Evolutionary conservation across 1,140 invertebrate genomes (phyloP), one percentile per base, ranked within the genome.

Genomic region (Eriosoma lanigerum): DNA sequence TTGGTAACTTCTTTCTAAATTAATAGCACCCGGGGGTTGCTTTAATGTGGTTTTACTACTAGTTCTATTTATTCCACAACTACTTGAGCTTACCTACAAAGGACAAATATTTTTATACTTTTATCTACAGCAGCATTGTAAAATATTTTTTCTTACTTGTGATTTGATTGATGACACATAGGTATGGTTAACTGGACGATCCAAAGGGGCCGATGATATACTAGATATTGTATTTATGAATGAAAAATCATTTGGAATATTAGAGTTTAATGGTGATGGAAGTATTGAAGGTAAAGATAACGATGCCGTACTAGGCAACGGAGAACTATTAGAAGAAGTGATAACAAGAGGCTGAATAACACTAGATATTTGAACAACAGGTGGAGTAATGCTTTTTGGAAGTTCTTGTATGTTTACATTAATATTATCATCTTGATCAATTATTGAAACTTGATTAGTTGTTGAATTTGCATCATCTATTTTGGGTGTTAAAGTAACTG

Each of bases 1-100:
- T 86, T 97, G 95, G 85, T 97, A 96, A 83, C 96, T 97, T 46
- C 96, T 88, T 85, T 97, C 95, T 17, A 97, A 87, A 86, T 97
- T 97, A 10, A 97, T 93, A 29, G 92, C 92, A 6, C 94, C 94
- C 0, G 94, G 93, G 8, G 93, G 94, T 81, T 93, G 90, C 86
- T 93, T 93, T 60, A 21, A 44, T 50, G 64, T n/a, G 62, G 58
- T 38, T 24, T 50, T 70, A 75, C 56, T 81, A 48, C 17, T 62
- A 62, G 21, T 84, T n/a, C 87, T 84, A 54, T 29, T 70, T 46
- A 66, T 21, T 21, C 66, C 68, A 21, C 73, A 15, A 44, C 21
- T 78, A 29, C 56, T 62, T 78, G 75, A 62, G 21, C 38, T 78
- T 32, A 46, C 52, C 54, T 78, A 48, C 1, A 68, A 21, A 15